phyloP scores from a whole-genome alignment of 2,797 vertebrate genomes.

The Spheniscus humboldti region DNA sequence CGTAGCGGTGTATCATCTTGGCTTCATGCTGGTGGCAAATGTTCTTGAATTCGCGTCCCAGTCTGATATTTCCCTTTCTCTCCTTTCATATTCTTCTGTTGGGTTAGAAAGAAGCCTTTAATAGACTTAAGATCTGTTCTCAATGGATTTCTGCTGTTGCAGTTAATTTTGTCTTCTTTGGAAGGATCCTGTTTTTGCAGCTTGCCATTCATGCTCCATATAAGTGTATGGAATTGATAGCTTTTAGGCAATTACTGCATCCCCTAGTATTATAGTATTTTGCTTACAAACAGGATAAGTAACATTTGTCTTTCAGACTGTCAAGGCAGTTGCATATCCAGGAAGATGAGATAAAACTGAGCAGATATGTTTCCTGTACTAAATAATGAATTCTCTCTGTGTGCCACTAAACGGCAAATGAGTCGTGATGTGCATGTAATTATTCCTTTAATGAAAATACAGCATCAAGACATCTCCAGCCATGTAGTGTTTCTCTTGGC shows the following conservation, averaged over 20 bases:
- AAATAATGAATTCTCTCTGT: not conserved
- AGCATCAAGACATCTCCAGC: not conserved
- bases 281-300: not conserved
- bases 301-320: not conserved
- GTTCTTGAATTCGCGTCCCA: not conserved
- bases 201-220: not conserved
- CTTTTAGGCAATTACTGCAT: not conserved
- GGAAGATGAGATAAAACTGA: not conserved
- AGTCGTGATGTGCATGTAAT: not conserved
- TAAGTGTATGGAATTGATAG: not conserved
- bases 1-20: not conserved
- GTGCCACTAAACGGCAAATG: not conserved
- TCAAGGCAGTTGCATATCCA: not conserved
- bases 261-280: not conserved
- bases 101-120: not conserved
- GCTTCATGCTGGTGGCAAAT: not conserved
- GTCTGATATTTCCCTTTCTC: not conserved
- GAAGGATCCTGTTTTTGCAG: not conserved
- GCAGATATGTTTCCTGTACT: not conserved
- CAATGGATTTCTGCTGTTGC: not conserved
- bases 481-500: not conserved
- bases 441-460: slow-evolving; percentile 30
- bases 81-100: not conserved
- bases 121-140: not conserved
- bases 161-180: not conserved